phyloP scores from a whole-genome alignment of 2,797 vertebrate species.

The Lepilemur ruficaudatus region DNA sequence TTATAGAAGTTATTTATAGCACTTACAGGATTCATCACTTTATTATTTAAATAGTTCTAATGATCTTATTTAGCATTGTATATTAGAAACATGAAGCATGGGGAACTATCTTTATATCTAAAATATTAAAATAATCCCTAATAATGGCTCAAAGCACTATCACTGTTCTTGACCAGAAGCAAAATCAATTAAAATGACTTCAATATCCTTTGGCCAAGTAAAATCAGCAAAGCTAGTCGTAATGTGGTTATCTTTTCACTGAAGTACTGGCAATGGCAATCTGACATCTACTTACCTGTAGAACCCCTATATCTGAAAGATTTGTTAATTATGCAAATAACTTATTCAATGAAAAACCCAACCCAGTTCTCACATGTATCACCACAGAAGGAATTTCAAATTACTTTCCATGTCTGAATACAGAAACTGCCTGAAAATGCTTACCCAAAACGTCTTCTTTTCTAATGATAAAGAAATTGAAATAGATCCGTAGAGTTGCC shows the following conservation, averaged over 20 bases:
- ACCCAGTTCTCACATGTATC: constrained; percentile 58
- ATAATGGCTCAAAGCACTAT: not conserved
- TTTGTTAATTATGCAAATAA: constrained; percentile 56
- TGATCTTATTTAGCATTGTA: not conserved
- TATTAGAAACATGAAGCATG: not conserved
- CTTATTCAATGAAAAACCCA: constrained; percentile 63
- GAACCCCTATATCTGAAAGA: constrained; percentile 10
- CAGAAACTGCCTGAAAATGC: constrained; percentile 35
- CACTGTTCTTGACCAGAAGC: constrained; percentile 39
- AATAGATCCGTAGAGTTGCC: constrained; percentile 51
- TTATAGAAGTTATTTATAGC: not conserved
- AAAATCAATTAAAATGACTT: constrained; percentile 61
- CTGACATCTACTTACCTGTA: constrained; percentile 54
- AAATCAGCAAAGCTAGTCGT: constrained; percentile 28
- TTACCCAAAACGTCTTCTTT: not conserved
- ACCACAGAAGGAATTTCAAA: constrained; percentile 52
- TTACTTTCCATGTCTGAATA: constrained; percentile 44
- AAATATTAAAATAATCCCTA: constrained; percentile 28
- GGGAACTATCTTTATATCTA: not conserved
- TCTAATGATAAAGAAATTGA: constrained; percentile 66
- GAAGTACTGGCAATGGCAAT: not conserved
- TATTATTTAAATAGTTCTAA: not conserved
- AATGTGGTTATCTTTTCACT: constrained; percentile 48
- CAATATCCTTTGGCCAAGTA: constrained; percentile 43
- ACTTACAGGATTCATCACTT: not conserved